Percentiles rank a stretch among this genome's conserved stretches.
Conservation (phyloP, 64 coral and sea anemone species). For the Stichodactyla mertensii region DNA sequence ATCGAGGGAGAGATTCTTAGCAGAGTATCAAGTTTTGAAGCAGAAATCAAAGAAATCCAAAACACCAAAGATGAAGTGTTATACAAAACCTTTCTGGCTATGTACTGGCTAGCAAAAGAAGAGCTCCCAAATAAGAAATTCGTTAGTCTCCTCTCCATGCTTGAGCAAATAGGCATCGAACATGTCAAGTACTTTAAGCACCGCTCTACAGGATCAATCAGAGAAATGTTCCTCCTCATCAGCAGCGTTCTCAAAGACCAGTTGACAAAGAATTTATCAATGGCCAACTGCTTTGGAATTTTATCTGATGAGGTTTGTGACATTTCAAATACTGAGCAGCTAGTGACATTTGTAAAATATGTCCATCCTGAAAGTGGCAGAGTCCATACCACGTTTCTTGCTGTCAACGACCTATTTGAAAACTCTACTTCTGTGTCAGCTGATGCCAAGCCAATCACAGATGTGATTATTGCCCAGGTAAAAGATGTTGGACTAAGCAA, state of each 20-base stretch:
- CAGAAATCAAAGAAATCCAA: conserved; percentile 4
- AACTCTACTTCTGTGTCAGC: conserved; percentile 38
- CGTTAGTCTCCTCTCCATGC: conserved; percentile 18
- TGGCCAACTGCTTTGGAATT: conserved; percentile 28
- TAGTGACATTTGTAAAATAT: conserved; percentile 40
- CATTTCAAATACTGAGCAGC: conserved; percentile 46
- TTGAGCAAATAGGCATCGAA: conserved; percentile 35
- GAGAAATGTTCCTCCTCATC: conserved; percentile 55
- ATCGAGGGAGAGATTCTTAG: conserved; percentile 34
- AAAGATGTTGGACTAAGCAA: conserved; percentile 25
- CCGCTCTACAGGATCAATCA: conserved; percentile 37
- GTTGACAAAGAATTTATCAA: background rate
- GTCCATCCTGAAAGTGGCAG: conserved; percentile 24
- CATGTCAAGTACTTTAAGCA: conserved; percentile 52
- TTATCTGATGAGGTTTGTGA: conserved; percentile 37
- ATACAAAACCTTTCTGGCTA: conserved; percentile 31
- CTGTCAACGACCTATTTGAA: conserved; percentile 16
- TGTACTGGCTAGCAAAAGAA: conserved; percentile 64
- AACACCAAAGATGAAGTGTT: conserved; percentile 40
- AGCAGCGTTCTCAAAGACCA: conserved; percentile 20
- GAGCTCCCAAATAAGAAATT: conserved; percentile 56
- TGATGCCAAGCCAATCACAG: conserved; percentile 37
- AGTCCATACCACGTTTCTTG: conserved; percentile 25
- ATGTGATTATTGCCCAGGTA: conserved; percentile 16
- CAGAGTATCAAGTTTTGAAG: conserved; percentile 42